These are phyloP conservation scores for Crotalus viridis DNA, from an alignment of 2,113 vertebrate species.

Conservation along the genomic window DNA sequence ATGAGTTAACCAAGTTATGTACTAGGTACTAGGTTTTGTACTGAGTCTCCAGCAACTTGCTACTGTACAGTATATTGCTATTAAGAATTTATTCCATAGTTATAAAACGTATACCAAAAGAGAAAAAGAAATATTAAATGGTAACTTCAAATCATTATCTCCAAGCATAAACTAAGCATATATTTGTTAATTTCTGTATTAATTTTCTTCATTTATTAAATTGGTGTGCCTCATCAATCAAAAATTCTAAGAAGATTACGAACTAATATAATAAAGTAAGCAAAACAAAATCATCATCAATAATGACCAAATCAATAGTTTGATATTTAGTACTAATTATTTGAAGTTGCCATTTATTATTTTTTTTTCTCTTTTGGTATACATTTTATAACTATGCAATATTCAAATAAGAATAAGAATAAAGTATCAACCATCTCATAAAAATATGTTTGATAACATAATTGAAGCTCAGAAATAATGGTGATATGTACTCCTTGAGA, in stretches of 20 bases:
- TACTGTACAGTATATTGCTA: slow-evolving; percentile 58
- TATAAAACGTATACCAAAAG: not conserved
- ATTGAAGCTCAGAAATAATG: not conserved
- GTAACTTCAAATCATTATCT: not conserved
- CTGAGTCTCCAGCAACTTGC: not conserved
- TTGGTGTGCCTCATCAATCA: not conserved
- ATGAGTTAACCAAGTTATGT: not conserved
- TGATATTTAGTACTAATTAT: not conserved
- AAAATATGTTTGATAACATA: not conserved
- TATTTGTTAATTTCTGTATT: not conserved
- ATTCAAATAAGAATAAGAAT: not conserved
- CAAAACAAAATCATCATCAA: not conserved
- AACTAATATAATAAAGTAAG: not conserved
- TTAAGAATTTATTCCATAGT: not conserved
- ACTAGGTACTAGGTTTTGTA: slow-evolving; percentile 26
- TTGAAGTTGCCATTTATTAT: too few relatives aligned
- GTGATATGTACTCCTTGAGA: not conserved
- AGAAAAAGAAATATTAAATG: not conserved
- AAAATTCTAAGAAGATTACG: not conserved
- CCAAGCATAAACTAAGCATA: not conserved
- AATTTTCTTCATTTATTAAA: not conserved
- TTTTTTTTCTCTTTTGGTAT: too few relatives aligned
- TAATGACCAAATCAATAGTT: not conserved
- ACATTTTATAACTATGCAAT: too few relatives aligned
- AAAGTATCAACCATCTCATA: not conserved